A percentile compares a stretch with the other conserved stretches of the same genome.
Evolutionary conservation across 2,888 invertebrate genomes (phyloP).

Genomic region (Celastrina argiolus): DNA sequence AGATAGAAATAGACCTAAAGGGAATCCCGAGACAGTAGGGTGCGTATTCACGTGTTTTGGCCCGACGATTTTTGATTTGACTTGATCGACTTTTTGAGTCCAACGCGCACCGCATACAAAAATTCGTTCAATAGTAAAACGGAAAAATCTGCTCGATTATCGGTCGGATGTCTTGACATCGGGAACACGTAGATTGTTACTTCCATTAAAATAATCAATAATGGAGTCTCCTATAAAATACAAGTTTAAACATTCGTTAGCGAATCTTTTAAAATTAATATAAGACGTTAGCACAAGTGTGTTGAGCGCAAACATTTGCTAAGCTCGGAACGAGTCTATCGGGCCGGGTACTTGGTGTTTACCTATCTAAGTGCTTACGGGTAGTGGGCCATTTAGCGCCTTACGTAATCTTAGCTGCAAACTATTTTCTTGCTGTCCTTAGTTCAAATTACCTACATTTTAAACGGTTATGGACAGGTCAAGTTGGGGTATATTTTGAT

Average conservation of each 20-base stretch:
- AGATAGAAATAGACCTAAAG: too few species aligned
- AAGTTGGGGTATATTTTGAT: too few species aligned
- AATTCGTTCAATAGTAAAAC: too few species aligned
- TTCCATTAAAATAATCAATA: neutral
- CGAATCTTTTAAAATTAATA: constrained; percentile 16
- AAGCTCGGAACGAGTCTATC: constrained; percentile 20
- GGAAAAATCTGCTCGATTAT: too few species aligned
- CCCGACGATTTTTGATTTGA: too few species aligned
- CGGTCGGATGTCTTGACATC: too few species aligned
- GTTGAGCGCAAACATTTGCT: constrained; percentile 17
- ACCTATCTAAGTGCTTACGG: constrained; percentile 21
- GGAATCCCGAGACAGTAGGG: too few species aligned
- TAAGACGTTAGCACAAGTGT: constrained; percentile 12
- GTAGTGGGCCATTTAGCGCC: constrained; percentile 17
- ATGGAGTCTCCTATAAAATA: neutral
- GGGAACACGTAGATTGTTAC: neutral
- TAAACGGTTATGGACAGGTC: neutral
- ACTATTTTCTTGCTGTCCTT: constrained; percentile 13
- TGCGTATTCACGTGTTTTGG: too few species aligned
- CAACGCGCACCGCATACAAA: too few species aligned
- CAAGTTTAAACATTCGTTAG: constrained; percentile 16
- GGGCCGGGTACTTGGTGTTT: constrained; percentile 11
- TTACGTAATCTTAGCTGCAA: constrained; percentile 18
- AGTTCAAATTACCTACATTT: neutral
- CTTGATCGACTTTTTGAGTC: too few species aligned